Evolutionary conservation across 2,888 invertebrate species (phyloP).

Genomic region (Bimastos eiseni): DNA sequence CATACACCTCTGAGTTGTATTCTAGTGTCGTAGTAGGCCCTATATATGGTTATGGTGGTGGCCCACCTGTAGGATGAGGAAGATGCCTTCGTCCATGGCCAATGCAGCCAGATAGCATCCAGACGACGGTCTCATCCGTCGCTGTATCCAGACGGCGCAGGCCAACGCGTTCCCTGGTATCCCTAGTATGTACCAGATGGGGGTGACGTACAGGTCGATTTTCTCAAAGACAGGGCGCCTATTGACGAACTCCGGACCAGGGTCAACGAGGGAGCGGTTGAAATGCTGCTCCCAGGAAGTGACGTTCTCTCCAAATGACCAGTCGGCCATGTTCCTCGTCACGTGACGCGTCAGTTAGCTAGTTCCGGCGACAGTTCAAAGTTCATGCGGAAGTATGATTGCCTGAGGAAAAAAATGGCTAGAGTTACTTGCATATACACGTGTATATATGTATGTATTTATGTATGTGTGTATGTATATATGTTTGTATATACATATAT

Average conservation of each 20-base stretch:
- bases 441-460: too few relatives aligned
- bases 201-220: slow-evolving; percentile 48
- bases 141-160: slow-evolving; percentile 58
- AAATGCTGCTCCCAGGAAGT: background rate
- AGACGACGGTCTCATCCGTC: slow-evolving; percentile 59
- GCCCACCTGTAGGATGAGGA: slow-evolving; percentile 52
- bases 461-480: too few relatives aligned
- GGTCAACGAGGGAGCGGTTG: background rate
- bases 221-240: background rate
- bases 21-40: too few relatives aligned
- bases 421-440: too few relatives aligned
- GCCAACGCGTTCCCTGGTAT: slow-evolving; percentile 59
- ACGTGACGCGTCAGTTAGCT: too few relatives aligned
- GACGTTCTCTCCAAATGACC: background rate
- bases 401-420: background rate
- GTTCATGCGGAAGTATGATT: background rate
- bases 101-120: slow-evolving; percentile 56
- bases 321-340: background rate
- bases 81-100: slow-evolving; percentile 57
- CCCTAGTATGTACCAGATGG: slow-evolving; percentile 55
- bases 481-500: too few relatives aligned
- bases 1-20: background rate
- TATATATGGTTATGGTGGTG: background rate
- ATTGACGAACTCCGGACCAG: background rate
- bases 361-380: background rate